Evolutionary conservation across 2,113 vertebrate species (phyloP).

Genomic region (Pseudonaja textilis): DNA sequence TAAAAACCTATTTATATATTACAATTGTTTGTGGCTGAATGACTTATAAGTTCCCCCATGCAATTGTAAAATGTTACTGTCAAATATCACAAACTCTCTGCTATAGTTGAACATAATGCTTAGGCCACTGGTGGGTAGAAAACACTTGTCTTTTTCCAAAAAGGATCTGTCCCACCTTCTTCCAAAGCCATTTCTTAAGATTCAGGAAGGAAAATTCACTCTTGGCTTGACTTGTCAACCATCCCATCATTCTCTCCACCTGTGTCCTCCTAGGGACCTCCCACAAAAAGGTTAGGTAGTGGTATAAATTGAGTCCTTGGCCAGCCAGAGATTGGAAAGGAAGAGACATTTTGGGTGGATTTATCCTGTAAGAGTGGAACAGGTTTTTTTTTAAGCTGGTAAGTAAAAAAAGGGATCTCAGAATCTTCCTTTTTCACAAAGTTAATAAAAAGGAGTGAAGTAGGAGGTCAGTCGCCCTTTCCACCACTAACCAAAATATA

Average conservation of each 20-base stretch:
- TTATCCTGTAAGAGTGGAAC: not conserved
- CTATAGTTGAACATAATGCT: not conserved
- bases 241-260: not conserved
- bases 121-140: not conserved
- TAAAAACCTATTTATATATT: not conserved
- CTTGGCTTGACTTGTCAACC: not conserved
- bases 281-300: not conserved
- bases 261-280: not conserved
- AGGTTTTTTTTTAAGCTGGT: not conserved
- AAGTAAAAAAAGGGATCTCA: not conserved
- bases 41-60: not conserved
- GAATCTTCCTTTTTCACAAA: not conserved
- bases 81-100: not conserved
- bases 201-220: not conserved
- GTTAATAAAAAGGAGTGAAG: no score
- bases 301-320: not conserved
- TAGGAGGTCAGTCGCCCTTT: no score
- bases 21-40: not conserved
- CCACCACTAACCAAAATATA: no score
- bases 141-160: not conserved
- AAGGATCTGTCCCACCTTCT: not conserved
- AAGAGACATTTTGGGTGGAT: not conserved
- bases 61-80: not conserved
- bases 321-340: not conserved
- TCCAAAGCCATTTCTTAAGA: not conserved